A percentile compares a stretch with the other conserved stretches of the same genome.
Conservation (phyloP, 2,797 vertebrate genomes). For the Falco concolor region DNA sequence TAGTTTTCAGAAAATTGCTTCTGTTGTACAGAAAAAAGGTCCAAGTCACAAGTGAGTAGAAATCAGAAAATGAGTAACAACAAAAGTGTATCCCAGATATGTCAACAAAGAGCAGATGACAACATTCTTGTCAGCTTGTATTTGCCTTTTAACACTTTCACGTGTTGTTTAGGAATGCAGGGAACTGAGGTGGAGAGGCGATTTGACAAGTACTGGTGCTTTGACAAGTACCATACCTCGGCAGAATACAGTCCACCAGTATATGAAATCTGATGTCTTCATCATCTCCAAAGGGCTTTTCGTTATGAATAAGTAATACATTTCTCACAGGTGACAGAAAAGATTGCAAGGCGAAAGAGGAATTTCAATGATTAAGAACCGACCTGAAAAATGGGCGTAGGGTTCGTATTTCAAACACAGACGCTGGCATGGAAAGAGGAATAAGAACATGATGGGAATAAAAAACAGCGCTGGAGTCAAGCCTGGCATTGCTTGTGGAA, state of each 20-base stretch:
- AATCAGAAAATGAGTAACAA: neutral
- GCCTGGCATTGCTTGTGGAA: neutral
- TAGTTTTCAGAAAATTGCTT: neutral
- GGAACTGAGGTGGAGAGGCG: neutral
- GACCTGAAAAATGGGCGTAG: neutral
- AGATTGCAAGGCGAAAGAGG: neutral
- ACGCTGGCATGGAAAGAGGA: neutral
- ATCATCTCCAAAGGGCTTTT: neutral
- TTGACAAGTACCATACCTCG: neutral
- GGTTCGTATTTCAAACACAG: constrained; percentile 9
- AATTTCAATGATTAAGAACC: neutral
- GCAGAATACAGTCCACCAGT: neutral
- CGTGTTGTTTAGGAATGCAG: neutral
- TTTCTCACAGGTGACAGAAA: constrained; percentile 12
- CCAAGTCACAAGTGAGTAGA: neutral
- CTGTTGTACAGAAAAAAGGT: neutral
- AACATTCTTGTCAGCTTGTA: neutral
- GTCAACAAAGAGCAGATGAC: neutral
- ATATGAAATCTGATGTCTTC: neutral
- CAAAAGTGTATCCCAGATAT: neutral
- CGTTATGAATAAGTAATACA: neutral
- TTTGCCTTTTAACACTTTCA: neutral
- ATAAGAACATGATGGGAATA: neutral
- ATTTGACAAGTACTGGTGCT: neutral
- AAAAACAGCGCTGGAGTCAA: neutral